Evolutionary conservation across 92 coral and sea anemone genomes (phyloP), one percentile per base, ranked within the genome.

Genomic region (Epizoanthus stellaris): DNA sequence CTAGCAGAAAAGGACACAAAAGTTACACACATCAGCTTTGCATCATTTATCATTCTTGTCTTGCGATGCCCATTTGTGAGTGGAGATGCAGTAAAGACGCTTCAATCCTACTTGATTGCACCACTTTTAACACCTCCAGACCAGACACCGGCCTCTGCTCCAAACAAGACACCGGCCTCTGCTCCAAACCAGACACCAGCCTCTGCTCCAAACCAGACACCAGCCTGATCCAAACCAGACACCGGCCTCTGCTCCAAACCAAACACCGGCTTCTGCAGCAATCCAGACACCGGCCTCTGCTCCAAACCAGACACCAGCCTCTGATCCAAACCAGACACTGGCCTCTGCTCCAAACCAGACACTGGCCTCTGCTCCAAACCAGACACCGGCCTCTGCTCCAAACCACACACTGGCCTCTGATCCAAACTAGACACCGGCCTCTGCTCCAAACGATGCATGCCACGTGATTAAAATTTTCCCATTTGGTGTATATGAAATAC

Each of bases 31-130:
- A 39, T 70, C 75, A 70, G 53, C 49, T 70, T 36, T 39, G 53
- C 75, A 36, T 42, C 75, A 36, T 70, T 70, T 70, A 39, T 70
- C 52, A 70, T 70, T 36, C 75, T 70, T 42, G 75, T 42, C 52
- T 36, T 70, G 53, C 52, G 36, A 42, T 70, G 75, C 25, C 54
- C 75, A 36, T 39, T 70, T 70, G 75, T 70, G 53, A 70, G 53
- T 36, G 75, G 56, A 70, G 75, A 70, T 39, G 25, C 75, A 3
- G 75, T 70, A 47, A 39, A 16, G 20, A 40, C 52, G n/a, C 75
- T 70, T 38, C 58, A 39, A 47, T 70, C 75, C 53, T 16, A 70
- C 53, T 39, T 70, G 53, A 36, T 70, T 12, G 52, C 52, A 2
- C 75, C 75, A 39, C 52, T 70, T 70, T 39, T 42, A 39, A 70